Percentiles rank a stretch among this genome's conserved stretches.
Evolutionary conservation across 2,888 invertebrate genomes (phyloP).

Genomic region (Dicyrtomina minuta): DNA sequence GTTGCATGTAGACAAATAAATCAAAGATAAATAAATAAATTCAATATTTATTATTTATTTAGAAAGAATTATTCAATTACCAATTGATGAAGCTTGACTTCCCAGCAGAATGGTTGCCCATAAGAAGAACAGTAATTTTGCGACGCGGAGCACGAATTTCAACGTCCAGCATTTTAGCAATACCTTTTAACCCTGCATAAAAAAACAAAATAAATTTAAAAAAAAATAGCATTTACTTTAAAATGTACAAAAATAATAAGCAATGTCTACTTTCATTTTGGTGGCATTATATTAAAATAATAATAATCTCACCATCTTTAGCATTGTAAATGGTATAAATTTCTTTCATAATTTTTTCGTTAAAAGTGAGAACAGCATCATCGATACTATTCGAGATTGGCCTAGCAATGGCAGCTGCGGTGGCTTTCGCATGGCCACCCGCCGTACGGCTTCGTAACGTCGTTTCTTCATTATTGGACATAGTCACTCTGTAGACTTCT

Average conservation of each 20-base stretch:
- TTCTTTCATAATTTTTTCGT: slow-evolving; percentile 61
- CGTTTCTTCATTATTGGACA: background rate
- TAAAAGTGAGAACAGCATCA: slow-evolving; percentile 57
- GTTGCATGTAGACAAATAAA: too few relatives aligned
- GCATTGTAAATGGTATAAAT: slow-evolving; percentile 61
- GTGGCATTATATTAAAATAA: background rate
- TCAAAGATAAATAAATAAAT: too few relatives aligned
- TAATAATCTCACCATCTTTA: slow-evolving; percentile 54
- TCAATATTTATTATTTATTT: too few relatives aligned
- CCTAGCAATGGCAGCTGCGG: background rate
- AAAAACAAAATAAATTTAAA: too few relatives aligned
- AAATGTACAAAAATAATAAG: background rate
- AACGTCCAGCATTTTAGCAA: slow-evolving; percentile 59
- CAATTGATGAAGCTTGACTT: slow-evolving; percentile 65
- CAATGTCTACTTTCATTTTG: background rate
- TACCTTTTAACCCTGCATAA: slow-evolving; percentile 60
- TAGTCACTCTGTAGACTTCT: background rate
- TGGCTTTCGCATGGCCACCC: background rate
- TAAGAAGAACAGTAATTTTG: slow-evolving; percentile 62
- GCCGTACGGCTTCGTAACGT: slow-evolving; percentile 1
- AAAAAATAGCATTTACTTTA: background rate
- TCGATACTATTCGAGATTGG: slow-evolving; percentile 52
- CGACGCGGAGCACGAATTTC: slow-evolving; percentile 60
- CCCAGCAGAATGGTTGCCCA: slow-evolving; percentile 65
- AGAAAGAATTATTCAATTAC: too few relatives aligned